Conservation (phyloP, 1,140 invertebrate genomes). For the Scaptomyza hsui region DNA sequence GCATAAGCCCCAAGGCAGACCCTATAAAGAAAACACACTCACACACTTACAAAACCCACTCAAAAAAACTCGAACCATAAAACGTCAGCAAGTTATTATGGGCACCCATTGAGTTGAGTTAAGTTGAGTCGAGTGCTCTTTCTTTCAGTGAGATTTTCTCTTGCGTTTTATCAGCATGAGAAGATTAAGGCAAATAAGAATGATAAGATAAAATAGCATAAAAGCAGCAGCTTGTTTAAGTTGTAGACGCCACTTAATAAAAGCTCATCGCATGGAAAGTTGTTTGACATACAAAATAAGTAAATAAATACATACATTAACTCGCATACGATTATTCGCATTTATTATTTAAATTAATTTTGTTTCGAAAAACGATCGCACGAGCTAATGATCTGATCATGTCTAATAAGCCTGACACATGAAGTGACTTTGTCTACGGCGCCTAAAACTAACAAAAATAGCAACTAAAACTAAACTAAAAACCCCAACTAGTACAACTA, state of each 20-base stretch:
- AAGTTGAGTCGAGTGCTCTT: constrained; percentile 4
- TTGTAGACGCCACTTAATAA: constrained; percentile 2
- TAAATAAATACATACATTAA: not conserved
- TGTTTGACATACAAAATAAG: constrained; percentile 20
- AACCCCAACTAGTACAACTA: constrained; percentile 7
- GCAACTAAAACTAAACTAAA: constrained; percentile 26
- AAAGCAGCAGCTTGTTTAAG: constrained; percentile 8
- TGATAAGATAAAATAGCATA: constrained; percentile 25
- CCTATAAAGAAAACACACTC: constrained; percentile 4
- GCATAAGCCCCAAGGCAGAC: constrained; percentile 3
- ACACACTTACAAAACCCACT: constrained; percentile 17
- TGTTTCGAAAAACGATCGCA: constrained; percentile 21
- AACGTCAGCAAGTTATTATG: constrained; percentile 25
- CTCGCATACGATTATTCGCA: constrained; percentile 1
- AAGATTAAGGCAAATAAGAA: constrained; percentile 5
- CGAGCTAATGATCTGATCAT: constrained; percentile 49
- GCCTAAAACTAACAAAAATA: constrained; percentile 37
- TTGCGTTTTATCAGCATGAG: constrained; percentile 2
- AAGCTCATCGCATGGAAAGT: constrained; percentile 15
- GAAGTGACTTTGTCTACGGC: constrained; percentile 31
- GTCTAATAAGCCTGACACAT: constrained; percentile 41
- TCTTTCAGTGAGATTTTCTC: constrained; percentile 15
- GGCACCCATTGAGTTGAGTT: constrained; percentile 18
- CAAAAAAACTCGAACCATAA: constrained; percentile 17
- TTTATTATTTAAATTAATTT: constrained; percentile 17